Percentiles rank a stretch among this genome's conserved stretches.
These are phyloP conservation scores for Fregata magnificens DNA, from an alignment of 2,113 vertebrate genomes.

Conservation along the genomic window DNA sequence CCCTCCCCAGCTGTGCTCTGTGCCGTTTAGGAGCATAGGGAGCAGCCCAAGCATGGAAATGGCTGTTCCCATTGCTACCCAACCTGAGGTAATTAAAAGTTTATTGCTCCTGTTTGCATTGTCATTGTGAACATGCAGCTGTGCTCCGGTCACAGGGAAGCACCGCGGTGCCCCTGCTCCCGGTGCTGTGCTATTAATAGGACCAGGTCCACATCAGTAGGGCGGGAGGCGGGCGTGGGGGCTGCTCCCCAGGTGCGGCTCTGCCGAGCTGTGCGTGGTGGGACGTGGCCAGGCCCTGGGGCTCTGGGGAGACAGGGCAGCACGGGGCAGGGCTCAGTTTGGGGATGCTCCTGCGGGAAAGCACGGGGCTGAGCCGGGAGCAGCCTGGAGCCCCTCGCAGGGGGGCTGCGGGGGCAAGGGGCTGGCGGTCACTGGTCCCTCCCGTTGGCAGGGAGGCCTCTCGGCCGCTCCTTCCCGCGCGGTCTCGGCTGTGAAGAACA, in stretches of 20 bases:
- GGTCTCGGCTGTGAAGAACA: constrained; percentile 92
- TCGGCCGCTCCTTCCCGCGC: constrained; percentile 89
- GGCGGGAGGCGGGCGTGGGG: not conserved
- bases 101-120: not conserved
- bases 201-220: fast-evolving
- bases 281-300: fast-evolving
- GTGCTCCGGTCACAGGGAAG: not conserved
- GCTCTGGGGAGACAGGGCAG: not conserved
- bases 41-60: not conserved
- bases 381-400: not conserved
- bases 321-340: fast-evolving
- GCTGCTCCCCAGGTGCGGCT: too few species aligned
- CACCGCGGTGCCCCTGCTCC: not conserved
- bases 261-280: fast-evolving
- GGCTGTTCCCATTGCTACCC: not conserved
- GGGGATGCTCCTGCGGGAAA: not conserved
- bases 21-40: not conserved
- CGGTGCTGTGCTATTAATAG: fast-evolving
- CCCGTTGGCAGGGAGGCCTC: constrained; percentile 80
- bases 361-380: not conserved
- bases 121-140: too few species aligned
- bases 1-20: not conserved
- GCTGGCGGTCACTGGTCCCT: not conserved
- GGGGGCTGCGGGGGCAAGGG: not conserved
- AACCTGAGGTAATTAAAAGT: not conserved